These are phyloP conservation scores for Pteropus alecto DNA, from an alignment of 2,113 vertebrate genomes.

Conservation along the genomic window DNA sequence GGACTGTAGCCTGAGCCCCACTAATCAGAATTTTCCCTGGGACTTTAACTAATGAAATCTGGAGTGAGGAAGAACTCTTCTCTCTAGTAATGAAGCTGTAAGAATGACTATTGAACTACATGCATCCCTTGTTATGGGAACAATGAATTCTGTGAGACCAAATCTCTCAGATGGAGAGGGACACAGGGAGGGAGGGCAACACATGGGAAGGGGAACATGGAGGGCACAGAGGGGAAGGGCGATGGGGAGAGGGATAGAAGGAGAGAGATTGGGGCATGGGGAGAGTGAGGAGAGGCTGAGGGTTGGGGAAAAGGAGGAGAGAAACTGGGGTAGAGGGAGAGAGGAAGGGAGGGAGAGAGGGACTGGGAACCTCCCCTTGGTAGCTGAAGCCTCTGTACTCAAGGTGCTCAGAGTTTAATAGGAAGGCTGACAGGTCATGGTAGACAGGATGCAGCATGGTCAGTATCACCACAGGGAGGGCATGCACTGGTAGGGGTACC, in stretches of 20 bases:
- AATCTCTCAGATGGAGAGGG: not conserved
- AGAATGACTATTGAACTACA: not conserved
- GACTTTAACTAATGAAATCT: not conserved
- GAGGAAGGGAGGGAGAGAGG: not conserved
- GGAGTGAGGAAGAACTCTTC: not conserved
- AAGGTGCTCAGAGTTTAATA: not conserved
- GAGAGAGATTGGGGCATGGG: too few relatives aligned
- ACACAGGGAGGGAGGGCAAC: not conserved
- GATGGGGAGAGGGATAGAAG: not conserved
- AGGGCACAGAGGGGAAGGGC: not conserved
- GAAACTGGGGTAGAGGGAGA: not conserved
- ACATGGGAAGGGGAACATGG: not conserved
- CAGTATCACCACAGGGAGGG: not conserved
- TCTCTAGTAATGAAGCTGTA: not conserved
- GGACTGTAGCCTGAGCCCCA: not conserved
- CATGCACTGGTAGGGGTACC: too few relatives aligned
- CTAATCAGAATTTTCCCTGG: not conserved
- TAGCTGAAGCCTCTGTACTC: not conserved
- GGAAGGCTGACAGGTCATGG: not conserved
- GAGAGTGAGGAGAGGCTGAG: not conserved
- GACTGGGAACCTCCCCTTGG: too few relatives aligned
- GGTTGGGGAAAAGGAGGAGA: not conserved
- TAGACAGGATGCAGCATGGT: not conserved
- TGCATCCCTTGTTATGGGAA: not conserved
- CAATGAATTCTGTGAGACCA: not conserved